Evolutionary conservation across 2,888 invertebrate genomes (phyloP), one percentile per base, ranked within the genome.

Genomic region (Seladonia tumulorum): DNA sequence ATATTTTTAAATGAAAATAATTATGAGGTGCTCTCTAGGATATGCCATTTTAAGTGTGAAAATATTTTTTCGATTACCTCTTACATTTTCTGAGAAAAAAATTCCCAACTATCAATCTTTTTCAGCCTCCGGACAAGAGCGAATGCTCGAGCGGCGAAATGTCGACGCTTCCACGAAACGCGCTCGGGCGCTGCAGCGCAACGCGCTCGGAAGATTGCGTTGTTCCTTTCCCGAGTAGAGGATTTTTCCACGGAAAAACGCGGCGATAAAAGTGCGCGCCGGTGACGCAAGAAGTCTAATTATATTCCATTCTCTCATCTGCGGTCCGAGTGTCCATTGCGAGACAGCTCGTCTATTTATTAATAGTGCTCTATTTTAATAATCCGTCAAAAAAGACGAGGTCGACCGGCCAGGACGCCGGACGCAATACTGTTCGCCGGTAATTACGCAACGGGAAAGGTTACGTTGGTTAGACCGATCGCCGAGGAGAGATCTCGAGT

Each of bases 301-400:
- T 83, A 39, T 60, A 25, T 53, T 71, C 72, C 18, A 76, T 76
- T 83, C 53, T 76, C 63, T 47, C 42, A 47, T 39, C n/a, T 49
- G 71, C 10, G 42, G 66, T 66, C 57, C 57, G 63, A 12, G 22
- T 29, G 63, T 14, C 45, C 53, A 76, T 53, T 72, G 80, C 29
- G 29, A 53, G 49, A 16, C 12, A 29, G 4, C 45, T 29, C 47
- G 53, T n/a, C 45, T 60, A 88, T 85, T 87, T 87, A 87, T 79
- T 89, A 87, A 89, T 85, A 80, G 74, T 75, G 49, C 73, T 83
- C 89, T 89, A 88, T 90, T 90, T 88, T 90, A 82, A 89, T 78
- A 83, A 87, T 82, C 60, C 79, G 87, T 87, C 76, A 90, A 88
- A 89, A 87, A 86, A 57, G 25, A 42, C 85, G 73, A 73, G 76